phyloP scores from a whole-genome alignment of 2,888 invertebrate genomes.

The Cantharis nigra region DNA sequence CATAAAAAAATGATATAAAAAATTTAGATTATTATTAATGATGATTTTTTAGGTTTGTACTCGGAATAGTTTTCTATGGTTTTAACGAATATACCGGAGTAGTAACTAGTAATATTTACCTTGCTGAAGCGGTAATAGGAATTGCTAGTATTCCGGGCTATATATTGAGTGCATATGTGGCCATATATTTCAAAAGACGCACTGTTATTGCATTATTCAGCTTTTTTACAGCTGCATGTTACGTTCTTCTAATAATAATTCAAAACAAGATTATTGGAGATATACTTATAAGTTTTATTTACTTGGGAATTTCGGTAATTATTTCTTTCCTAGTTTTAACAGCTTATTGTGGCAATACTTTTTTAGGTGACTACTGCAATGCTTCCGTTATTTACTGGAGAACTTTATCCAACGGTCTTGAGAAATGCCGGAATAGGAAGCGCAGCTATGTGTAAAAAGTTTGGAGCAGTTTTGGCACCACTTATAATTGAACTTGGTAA shows the following conservation, averaged over 20 bases:
- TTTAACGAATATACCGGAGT: conserved; percentile 64
- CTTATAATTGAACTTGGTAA: conserved; percentile 46
- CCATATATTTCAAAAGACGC: conserved; percentile 59
- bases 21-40: conserved; percentile 4
- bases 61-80: conserved; percentile 63
- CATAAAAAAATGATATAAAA: too few species aligned
- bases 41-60: conserved; percentile 58
- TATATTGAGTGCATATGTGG: conserved; percentile 58
- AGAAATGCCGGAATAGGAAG: conserved; percentile 77
- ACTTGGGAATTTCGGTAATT: conserved; percentile 68
- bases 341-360: neutral
- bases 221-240: conserved; percentile 57
- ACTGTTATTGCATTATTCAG: conserved; percentile 58
- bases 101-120: conserved; percentile 60
- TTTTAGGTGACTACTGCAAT: conserved; percentile 61
- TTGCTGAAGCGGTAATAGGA: conserved; percentile 60
- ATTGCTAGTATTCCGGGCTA: conserved; percentile 61
- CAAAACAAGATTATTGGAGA: conserved; percentile 61
- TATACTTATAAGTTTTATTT: conserved; percentile 65
- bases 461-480: conserved; percentile 71
- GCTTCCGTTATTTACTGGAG: conserved; percentile 75
- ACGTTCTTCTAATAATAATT: conserved; percentile 55
- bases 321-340: neutral
- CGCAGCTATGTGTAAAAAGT: conserved; percentile 73
- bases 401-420: conserved; percentile 77